These are phyloP conservation scores for Desmophyllum pertusum DNA, from an alignment of 92 coral and sea anemone species.

Conservation along the genomic window DNA sequence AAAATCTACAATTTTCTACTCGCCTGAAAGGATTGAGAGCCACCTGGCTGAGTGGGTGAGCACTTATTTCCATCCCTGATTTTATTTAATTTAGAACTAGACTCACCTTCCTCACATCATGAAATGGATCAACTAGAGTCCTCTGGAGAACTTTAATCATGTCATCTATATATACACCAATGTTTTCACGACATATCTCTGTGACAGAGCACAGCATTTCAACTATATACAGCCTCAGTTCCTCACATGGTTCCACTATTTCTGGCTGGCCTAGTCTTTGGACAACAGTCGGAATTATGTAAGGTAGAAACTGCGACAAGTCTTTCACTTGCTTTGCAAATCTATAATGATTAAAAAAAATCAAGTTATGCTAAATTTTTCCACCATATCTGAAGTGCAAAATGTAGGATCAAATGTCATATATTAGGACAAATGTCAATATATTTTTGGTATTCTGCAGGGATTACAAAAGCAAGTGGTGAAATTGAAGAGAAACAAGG, in stretches of 20 bases:
- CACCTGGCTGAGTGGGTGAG: too few relatives aligned
- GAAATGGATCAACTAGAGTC: slow-evolving; percentile 91
- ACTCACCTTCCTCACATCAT: slow-evolving; percentile 96
- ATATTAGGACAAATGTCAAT: too few relatives aligned
- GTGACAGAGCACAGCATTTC: slow-evolving; percentile 66
- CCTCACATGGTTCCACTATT: slow-evolving; percentile 88
- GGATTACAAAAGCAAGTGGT: too few relatives aligned
- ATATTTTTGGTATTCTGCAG: too few relatives aligned
- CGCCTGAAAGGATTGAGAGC: too few relatives aligned
- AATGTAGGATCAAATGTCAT: too few relatives aligned
- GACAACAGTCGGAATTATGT: slow-evolving; percentile 82
- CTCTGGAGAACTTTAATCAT: slow-evolving; percentile 88
- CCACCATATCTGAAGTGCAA: too few relatives aligned
- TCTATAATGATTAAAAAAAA: slow-evolving; percentile 1
- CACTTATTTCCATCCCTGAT: too few relatives aligned
- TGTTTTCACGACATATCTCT: slow-evolving; percentile 73
- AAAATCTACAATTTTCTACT: too few relatives aligned
- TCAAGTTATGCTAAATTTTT: too few relatives aligned
- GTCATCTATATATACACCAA: slow-evolving; percentile 88
- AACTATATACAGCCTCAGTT: slow-evolving; percentile 73
- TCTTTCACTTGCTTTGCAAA: slow-evolving; percentile 64
- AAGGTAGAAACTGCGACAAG: slow-evolving; percentile 82
- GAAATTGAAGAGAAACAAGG: too few relatives aligned
- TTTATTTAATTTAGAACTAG: background rate
- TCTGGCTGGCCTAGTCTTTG: slow-evolving; percentile 96